Base-by-base conservation (phyloP, 2,113 vertebrate genomes). In the Thinocorus orbignyianus region DNA sequence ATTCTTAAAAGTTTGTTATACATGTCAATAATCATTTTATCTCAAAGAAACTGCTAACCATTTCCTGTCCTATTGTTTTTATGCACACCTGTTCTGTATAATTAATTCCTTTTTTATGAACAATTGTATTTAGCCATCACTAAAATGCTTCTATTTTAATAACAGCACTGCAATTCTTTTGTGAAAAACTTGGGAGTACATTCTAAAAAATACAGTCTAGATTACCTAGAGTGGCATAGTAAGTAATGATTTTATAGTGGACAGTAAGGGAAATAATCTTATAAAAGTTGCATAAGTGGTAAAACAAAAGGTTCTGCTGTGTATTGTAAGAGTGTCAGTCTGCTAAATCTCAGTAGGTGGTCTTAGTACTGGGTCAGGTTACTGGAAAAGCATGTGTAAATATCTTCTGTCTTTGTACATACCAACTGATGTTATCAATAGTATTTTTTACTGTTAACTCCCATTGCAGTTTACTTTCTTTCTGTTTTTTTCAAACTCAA, bases 11-110 rank as follows among this genome's bases (percentile, higher is more conserved):
- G 81, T 52, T 94, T 93, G 13, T 13, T 72, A 87, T 91, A 73
- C 86, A 79, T 85, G 49, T 95, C 80, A 95, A 93, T 92, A 88
- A 85, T 72, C 88, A 49, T 88, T 94, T 95, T 85, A 91, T 85
- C 49, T 90, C 49, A 51, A 91, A 96, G 90, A 93, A 88, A 13
- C 2, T 57, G 17, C 58, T 95, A 80, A 16, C 9, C 5, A 11
- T 88, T 94, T 86, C 42, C 33, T 9, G 66, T 76, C 9, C 11
- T 79, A 4, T n/a, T 68, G 30, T 17, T 94, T 92, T 79, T 61
- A 78, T 65, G 52, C 7, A 57, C 11, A 39, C 10, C 41, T 49
- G 13, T 26, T 73, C 8, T 37, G n/a, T n/a, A 12, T 26, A 69
- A 41, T 81, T 86, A 65, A 44, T 88, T 85, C 46, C 46, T 93